Conservation (phyloP, 2,888 invertebrate species). For the Drosophila falleni region DNA sequence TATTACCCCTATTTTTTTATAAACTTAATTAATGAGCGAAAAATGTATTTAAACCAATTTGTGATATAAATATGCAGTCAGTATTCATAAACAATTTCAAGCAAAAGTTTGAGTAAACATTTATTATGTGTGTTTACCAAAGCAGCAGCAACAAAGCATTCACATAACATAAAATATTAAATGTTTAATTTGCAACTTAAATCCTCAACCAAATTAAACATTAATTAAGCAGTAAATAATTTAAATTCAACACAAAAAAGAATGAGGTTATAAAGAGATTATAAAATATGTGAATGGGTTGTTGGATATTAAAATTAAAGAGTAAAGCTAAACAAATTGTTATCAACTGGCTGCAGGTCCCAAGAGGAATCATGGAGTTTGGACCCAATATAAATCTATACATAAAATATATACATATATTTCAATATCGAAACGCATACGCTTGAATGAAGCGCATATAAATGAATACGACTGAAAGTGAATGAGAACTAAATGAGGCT, state of each 20-base stretch:
- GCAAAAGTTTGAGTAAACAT: constrained; percentile 2
- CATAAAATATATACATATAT: neutral
- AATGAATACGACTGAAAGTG: constrained; percentile 29
- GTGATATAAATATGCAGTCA: neutral
- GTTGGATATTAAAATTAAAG: constrained; percentile 14
- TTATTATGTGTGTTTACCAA: neutral
- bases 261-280: constrained; percentile 30
- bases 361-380: constrained; percentile 14
- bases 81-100: neutral
- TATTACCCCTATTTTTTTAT: neutral
- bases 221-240: constrained; percentile 56
- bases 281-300: constrained; percentile 19
- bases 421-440: constrained; percentile 35
- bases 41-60: constrained; percentile 12
- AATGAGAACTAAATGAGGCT: constrained; percentile 76
- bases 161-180: constrained; percentile 33
- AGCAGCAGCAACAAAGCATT: neutral
- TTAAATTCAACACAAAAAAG: constrained; percentile 21
- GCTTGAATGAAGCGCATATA: constrained; percentile 44
- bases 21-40: neutral
- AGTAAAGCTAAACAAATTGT: constrained; percentile 17
- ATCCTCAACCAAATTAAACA: constrained; percentile 12
- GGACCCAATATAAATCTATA: neutral
- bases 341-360: constrained; percentile 34
- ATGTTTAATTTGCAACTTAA: constrained; percentile 46